Conservation (phyloP, 2,797 vertebrate species). For the Sarcophilus harrisii region DNA sequence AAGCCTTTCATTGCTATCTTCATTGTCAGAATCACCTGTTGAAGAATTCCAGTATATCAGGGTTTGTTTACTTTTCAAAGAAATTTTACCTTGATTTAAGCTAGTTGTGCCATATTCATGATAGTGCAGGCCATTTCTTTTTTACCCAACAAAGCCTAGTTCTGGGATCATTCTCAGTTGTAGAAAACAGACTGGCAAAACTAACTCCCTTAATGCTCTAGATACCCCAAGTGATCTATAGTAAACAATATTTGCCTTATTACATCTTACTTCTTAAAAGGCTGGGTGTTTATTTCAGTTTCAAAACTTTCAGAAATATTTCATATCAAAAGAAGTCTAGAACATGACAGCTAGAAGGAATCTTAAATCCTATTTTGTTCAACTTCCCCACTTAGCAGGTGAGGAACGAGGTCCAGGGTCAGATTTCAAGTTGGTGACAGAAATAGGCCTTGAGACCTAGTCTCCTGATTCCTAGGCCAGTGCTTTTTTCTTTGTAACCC, state of each 20-base stretch:
- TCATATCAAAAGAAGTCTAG: neutral
- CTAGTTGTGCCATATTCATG: neutral
- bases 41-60: constrained; percentile 99
- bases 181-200: neutral
- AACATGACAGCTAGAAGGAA: neutral
- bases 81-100: neutral
- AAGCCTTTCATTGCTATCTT: constrained; percentile 77
- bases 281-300: neutral
- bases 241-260: neutral
- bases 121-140: neutral
- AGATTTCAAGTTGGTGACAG: neutral
- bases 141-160: neutral
- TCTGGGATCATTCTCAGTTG: neutral
- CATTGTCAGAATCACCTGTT: constrained; percentile 90
- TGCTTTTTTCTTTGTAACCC: neutral
- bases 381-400: neutral
- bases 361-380: neutral
- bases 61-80: constrained; percentile 80
- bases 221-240: neutral
- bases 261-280: neutral
- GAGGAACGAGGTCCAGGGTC: neutral
- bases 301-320: neutral
- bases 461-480: neutral
- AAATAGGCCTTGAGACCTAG: neutral
- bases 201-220: neutral